Conservation (phyloP, 2,113 vertebrate genomes). For the Hemichromis elongatus region DNA sequence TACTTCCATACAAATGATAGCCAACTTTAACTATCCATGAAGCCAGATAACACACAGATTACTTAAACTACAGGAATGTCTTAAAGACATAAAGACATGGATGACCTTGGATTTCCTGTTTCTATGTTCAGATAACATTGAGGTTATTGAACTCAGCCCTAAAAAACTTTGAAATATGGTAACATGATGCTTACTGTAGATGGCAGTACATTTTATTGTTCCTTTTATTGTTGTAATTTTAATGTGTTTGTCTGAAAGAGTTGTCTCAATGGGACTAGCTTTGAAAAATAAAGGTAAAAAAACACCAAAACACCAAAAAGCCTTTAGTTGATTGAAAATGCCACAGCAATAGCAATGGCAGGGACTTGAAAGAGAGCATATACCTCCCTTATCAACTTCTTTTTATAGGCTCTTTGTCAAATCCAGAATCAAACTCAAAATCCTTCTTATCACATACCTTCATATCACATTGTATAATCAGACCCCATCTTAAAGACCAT, state of each 20-base stretch:
- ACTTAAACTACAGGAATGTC: neutral
- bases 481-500: neutral
- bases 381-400: neutral
- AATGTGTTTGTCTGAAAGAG: neutral
- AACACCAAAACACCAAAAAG: neutral
- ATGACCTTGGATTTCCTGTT: neutral
- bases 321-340: neutral
- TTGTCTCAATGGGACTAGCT: neutral
- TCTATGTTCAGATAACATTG: neutral
- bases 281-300: neutral
- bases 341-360: neutral
- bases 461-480: neutral
- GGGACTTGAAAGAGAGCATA: neutral
- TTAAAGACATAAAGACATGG: neutral
- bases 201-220: neutral
- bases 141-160: neutral
- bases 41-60: neutral
- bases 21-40: too few relatives aligned
- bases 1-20: neutral
- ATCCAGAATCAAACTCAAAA: neutral
- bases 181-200: neutral
- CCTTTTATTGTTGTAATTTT: neutral
- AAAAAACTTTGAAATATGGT: neutral
- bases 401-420: neutral
- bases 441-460: neutral